phyloP scores from a whole-genome alignment of 2,888 invertebrate genomes.

The Orchesella flavescens region DNA sequence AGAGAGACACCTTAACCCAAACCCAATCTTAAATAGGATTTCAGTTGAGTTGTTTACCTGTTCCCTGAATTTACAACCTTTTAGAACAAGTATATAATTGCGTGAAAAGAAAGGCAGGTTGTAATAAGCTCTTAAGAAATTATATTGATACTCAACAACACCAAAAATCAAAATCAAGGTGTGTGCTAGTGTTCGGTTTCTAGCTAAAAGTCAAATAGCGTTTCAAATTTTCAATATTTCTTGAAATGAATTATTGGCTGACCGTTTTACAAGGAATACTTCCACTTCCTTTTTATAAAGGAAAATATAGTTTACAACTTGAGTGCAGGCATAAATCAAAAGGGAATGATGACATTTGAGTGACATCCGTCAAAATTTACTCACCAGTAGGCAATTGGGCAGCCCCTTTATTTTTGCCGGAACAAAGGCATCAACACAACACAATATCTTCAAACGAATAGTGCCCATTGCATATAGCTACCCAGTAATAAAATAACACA shows the following conservation, averaged over 20 bases:
- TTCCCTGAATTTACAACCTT: conserved; percentile 24
- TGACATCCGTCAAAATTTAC: conserved; percentile 44
- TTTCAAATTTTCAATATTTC: no score
- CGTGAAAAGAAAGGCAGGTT: neutral
- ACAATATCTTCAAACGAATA: neutral
- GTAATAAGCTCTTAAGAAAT: neutral
- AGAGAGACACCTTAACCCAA: neutral
- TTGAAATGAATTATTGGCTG: no score
- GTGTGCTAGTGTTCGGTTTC: neutral
- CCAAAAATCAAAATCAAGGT: neutral
- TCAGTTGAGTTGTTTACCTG: conserved; percentile 32
- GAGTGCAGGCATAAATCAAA: conserved; percentile 29
- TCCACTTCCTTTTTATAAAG: neutral
- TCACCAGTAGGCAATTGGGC: conserved; percentile 13
- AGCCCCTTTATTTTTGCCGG: neutral
- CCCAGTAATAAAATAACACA: neutral
- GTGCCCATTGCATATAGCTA: no score
- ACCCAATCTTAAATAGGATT: no score
- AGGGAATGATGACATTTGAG: conserved; percentile 1
- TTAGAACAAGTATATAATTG: neutral
- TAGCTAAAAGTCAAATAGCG: no score
- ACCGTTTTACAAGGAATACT: no score
- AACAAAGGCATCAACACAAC: neutral
- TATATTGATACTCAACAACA: neutral
- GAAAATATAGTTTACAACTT: neutral